phyloP scores from a whole-genome alignment of 2,797 vertebrate species.

The Poeciliopsis turneri region DNA sequence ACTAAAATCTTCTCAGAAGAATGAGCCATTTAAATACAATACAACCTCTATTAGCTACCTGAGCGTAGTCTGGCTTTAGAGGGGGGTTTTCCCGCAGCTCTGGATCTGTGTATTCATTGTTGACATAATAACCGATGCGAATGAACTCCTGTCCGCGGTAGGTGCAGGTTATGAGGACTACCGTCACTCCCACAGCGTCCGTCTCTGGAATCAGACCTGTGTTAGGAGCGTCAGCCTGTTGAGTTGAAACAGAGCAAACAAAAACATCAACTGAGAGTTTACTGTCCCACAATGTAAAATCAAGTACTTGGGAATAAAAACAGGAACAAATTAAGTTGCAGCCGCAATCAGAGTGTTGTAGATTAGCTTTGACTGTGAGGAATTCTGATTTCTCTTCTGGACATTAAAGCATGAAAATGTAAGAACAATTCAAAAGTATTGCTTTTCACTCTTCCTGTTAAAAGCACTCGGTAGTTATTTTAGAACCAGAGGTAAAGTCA shows the following conservation, averaged over 20 bases:
- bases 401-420: neutral
- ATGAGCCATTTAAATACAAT: neutral
- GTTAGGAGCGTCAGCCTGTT: conserved; percentile 86
- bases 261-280: neutral
- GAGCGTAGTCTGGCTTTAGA: conserved; percentile 84
- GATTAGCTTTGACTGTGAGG: neutral
- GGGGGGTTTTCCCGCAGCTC: conserved; percentile 89
- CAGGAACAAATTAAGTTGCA: neutral
- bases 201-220: conserved; percentile 86
- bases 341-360: neutral
- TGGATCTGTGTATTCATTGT: conserved; percentile 88
- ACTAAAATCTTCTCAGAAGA: neutral
- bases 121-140: conserved; percentile 90
- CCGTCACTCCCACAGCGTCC: conserved; percentile 89
- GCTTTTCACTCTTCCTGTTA: neutral
- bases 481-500: neutral
- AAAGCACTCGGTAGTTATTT: neutral
- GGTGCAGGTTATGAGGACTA: conserved; percentile 90
- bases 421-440: neutral
- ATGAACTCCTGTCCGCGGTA: conserved; percentile 90
- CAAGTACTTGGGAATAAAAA: neutral
- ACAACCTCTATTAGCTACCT: conserved; percentile 71
- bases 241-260: neutral
- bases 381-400: neutral
- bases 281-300: neutral